phyloP scores from a whole-genome alignment of 2,888 invertebrate genomes.

The Drosophila siamana region DNA sequence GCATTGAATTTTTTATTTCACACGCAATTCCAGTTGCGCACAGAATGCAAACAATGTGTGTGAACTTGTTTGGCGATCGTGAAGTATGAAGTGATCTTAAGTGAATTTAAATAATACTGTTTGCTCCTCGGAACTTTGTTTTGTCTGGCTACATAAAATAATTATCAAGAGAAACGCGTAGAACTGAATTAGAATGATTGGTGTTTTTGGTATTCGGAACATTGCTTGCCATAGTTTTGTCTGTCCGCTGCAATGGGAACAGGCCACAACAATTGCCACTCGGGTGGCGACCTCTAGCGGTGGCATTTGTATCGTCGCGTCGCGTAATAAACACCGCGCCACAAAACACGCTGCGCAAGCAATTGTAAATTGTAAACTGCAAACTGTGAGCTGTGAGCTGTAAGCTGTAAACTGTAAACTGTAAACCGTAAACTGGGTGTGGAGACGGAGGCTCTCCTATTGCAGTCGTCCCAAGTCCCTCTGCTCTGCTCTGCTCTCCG shows the following conservation, averaged over 20 bases:
- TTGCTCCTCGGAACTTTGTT: no score
- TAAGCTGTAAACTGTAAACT: conserved; percentile 53
- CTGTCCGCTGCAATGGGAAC: conserved; percentile 13
- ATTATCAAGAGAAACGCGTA: no score
- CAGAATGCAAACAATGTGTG: no score
- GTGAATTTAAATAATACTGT: no score
- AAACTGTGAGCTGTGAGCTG: no score
- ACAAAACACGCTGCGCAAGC: conserved; percentile 42
- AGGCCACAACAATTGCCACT: conserved; percentile 47
- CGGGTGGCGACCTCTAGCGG: conserved; percentile 53
- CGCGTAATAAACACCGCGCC: conserved; percentile 49
- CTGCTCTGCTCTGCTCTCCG: neutral
- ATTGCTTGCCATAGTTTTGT: neutral
- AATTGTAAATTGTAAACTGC: conserved; percentile 48
- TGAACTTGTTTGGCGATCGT: no score
- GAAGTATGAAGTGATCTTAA: no score
- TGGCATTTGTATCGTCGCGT: conserved; percentile 58
- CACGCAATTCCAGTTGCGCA: neutral
- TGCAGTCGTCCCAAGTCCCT: no score
- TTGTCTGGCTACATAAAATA: no score
- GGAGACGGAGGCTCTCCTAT: conserved; percentile 38
- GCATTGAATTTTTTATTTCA: neutral
- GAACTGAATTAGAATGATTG: no score
- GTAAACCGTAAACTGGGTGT: conserved; percentile 51
- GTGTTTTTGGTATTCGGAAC: conserved; percentile 19